Evolutionary conservation across 2,888 invertebrate genomes (phyloP).

Genomic region (Yponomeuta sedellus): DNA sequence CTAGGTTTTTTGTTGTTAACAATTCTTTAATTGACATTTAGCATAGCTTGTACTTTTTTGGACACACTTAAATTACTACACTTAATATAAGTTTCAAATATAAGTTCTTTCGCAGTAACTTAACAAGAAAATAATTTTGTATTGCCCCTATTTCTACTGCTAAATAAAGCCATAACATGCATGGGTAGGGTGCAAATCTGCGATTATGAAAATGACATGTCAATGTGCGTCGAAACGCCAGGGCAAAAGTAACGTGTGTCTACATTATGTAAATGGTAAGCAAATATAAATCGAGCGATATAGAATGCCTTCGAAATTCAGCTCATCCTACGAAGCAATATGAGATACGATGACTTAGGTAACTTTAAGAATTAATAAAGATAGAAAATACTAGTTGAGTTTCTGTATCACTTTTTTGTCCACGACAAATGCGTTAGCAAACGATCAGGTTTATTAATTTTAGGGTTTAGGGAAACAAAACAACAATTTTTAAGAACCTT

Average conservation of each 20-base stretch:
- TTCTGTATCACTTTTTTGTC: too few relatives aligned
- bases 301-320: not conserved
- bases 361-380: too few relatives aligned
- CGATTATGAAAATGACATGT: conserved; percentile 60
- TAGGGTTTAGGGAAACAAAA: too few relatives aligned
- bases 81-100: not conserved
- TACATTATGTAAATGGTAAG: not conserved
- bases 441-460: too few relatives aligned
- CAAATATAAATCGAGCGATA: not conserved
- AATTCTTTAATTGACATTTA: too few relatives aligned
- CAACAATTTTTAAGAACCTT: too few relatives aligned
- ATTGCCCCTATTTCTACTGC: not conserved
- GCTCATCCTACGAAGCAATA: not conserved
- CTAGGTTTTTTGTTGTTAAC: too few relatives aligned
- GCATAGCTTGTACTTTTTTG: too few relatives aligned
- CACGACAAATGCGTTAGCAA: too few relatives aligned
- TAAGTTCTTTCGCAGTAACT: not conserved
- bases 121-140: not conserved
- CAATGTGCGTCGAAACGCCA: conserved; percentile 25
- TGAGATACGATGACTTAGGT: too few relatives aligned
- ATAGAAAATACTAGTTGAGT: too few relatives aligned
- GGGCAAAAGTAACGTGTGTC: not conserved
- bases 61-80: too few relatives aligned
- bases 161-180: not conserved
- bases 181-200: not conserved